Base-by-base conservation (phyloP, 2,888 invertebrate genomes). In the Nomada goodeniana region DNA sequence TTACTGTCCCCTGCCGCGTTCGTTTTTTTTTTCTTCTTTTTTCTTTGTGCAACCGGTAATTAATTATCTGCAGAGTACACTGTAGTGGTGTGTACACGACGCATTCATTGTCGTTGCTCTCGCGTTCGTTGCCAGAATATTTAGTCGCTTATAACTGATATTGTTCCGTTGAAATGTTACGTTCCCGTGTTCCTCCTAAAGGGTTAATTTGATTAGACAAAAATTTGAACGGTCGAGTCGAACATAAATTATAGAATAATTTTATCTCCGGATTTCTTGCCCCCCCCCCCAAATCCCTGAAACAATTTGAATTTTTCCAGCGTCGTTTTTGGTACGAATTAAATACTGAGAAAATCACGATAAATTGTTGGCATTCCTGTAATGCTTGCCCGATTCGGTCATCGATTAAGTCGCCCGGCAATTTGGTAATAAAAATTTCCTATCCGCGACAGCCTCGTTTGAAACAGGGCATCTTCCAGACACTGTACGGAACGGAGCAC, bases 31-130 rank as follows among this genome's bases (percentile, higher is more conserved):
- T 7, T 7, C 1, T 61, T 70, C 29, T 13, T 50, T 36, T 36
- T 36, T 36, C 36, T 65, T 70, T 9, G 55, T 53, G 59, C 59
- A 23, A 23, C 59, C 55, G 60, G 63, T 65, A 82, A 84, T 76
- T 84, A 71, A 77, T 81, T 77, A 81, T 69, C 69, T 68, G 36
- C 20, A 60, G 18, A 47, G 53, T 20, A 11, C 59, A 29, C 20
- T 42, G 11, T 36, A 18, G 10, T n/a, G 4, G 29, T 42, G 29
- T 44, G 18, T 44, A 18, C 13, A 15, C 10, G 23, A 13, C 23
- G 57, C 15, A 1, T 50, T 18, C 26, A 36, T 20, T 67, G 13
- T 42, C 36, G 67, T 5, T 20, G 18, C 18, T 69, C 36, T 10
- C 2, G 15, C n/a, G 4, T 61, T 52, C 5, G 18, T 7, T 15